These are phyloP conservation scores for Muscicapa striata DNA, from an alignment of 2,797 vertebrate species.

Conservation along the genomic window DNA sequence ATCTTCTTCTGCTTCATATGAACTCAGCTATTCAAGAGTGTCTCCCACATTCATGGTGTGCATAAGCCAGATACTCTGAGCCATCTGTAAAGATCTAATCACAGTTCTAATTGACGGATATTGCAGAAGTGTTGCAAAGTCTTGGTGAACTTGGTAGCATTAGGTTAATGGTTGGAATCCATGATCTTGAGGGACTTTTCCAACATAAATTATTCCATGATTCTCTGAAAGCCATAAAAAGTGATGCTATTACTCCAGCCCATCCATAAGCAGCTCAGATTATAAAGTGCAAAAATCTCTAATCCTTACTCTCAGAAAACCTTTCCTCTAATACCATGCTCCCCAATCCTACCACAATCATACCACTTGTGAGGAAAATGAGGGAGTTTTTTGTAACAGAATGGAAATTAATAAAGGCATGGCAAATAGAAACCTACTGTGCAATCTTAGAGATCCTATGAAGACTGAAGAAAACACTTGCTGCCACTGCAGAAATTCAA, in stretches of 20 bases:
- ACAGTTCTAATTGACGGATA: neutral
- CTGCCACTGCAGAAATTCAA: neutral
- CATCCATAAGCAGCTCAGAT: neutral
- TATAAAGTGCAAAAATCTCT: neutral
- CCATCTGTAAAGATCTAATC: neutral
- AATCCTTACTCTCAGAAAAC: neutral
- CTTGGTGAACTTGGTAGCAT: neutral
- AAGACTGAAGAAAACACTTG: neutral
- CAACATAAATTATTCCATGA: neutral
- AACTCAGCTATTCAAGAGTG: neutral
- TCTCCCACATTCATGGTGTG: neutral
- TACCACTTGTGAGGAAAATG: accelerated
- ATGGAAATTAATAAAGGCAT: neutral
- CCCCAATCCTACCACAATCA: neutral
- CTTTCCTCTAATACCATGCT: neutral
- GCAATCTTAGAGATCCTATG: neutral
- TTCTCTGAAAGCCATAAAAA: neutral
- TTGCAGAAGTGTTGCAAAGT: neutral
- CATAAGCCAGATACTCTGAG: neutral
- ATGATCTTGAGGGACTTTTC: neutral
- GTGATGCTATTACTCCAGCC: neutral
- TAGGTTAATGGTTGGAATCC: neutral
- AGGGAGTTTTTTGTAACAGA: neutral
- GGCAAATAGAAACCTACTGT: neutral
- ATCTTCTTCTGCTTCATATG: neutral